A percentile compares a stretch with the other conserved stretches of the same genome.
phyloP scores from a whole-genome alignment of 2,113 vertebrate species.

The Daubentonia madagascariensis region DNA sequence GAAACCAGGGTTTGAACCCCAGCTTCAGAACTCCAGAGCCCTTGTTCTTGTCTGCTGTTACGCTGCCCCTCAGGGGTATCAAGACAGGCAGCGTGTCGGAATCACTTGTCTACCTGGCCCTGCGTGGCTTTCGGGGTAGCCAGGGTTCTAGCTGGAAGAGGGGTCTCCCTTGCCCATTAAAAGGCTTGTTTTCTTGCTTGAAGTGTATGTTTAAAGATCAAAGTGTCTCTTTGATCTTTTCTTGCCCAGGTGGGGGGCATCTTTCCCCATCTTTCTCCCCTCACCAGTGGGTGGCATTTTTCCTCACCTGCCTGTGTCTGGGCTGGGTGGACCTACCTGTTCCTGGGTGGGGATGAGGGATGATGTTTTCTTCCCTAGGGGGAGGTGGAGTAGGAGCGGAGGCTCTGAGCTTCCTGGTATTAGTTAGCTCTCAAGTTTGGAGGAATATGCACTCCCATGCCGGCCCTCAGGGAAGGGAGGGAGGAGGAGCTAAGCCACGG shows the following conservation, averaged over 20 bases:
- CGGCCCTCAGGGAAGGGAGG: background rate
- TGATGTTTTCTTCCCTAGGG: background rate
- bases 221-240: background rate
- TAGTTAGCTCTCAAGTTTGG: background rate
- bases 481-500: background rate
- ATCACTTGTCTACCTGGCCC: too few relatives aligned
- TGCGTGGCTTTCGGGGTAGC: background rate
- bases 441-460: too few relatives aligned
- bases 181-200: background rate
- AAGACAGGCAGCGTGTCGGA: background rate
- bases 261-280: too few relatives aligned
- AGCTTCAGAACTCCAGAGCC: background rate
- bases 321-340: background rate
- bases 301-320: background rate
- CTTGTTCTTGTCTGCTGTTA: background rate
- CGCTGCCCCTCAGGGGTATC: background rate
- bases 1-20: background rate
- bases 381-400: background rate
- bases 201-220: background rate
- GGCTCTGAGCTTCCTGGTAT: background rate
- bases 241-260: too few relatives aligned
- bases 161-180: background rate
- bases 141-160: background rate
- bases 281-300: background rate
- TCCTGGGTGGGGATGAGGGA: background rate